Conservation (phyloP, 2,113 vertebrate genomes). For the Mobula birostris region DNA sequence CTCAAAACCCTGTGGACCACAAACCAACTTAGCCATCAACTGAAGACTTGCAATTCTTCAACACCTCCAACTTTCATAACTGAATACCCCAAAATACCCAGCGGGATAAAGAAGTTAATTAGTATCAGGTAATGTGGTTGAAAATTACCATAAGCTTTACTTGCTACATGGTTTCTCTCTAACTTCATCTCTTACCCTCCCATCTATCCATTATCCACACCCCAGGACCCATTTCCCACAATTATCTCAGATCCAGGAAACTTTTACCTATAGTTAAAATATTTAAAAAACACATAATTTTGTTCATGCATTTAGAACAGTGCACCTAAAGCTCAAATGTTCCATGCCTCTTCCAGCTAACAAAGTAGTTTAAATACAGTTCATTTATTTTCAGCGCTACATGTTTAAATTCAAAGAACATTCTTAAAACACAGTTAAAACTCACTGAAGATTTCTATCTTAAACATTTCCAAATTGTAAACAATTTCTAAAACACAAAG, state of each 20-base stretch:
- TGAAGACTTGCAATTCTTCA: neutral
- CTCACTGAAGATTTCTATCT: too few species aligned
- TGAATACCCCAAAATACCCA: neutral
- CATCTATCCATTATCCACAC: neutral
- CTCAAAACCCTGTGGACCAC: neutral
- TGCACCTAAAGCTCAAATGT: neutral
- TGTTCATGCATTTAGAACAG: neutral
- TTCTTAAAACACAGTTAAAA: too few species aligned
- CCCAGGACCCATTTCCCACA: neutral
- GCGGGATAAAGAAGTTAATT: neutral
- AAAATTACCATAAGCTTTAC: neutral
- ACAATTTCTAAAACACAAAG: too few species aligned
- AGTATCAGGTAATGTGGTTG: too few species aligned
- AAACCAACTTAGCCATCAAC: neutral
- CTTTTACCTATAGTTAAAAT: neutral
- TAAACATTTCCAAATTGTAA: too few species aligned
- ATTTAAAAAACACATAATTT: neutral
- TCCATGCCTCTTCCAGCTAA: slow-evolving; percentile 23
- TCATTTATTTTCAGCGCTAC: too few species aligned
- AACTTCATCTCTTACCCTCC: neutral
- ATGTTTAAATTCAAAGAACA: too few species aligned
- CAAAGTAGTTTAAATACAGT: too few species aligned
- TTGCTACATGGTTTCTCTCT: too few species aligned
- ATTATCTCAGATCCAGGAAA: neutral
- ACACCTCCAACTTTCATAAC: neutral